Evolutionary conservation across 2,888 invertebrate genomes (phyloP), one percentile per base, ranked within the genome.

Genomic region (Liopterus haemorrhoidalis): DNA sequence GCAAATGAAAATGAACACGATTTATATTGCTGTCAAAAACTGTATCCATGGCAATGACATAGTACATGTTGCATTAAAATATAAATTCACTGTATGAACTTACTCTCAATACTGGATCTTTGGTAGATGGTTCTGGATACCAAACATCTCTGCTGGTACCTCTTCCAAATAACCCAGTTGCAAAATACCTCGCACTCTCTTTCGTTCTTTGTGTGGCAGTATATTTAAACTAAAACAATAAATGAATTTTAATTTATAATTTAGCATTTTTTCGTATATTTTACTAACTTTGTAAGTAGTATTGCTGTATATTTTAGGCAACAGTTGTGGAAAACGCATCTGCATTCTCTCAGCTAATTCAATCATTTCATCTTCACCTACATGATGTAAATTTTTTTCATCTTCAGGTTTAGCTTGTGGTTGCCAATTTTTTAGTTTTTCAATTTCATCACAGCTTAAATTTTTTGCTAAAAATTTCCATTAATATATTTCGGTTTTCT

Each of bases 161-260:
- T 49, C 75, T 72, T 9, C 83, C 84, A 68, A 90, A 89, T 30
- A 90, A 65, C 1, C 89, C 89, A 38, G 78, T 71, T 0, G 81
- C 75, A 69, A 89, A 90, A 61, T 78, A 74, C 56, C 74, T 73
- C 0, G 87, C 87, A 65, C 90, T 90, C 57, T 78, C 76, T 41
- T 78, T 72, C 0, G 89, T 78, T 53, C 90, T 74, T 60, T 88
- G 82, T 1, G 85, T 85, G 2, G 79, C 77, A 12, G 90, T 90
- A 54, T 78, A 83, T 57, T 80, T 81, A 59, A 90, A 85, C 81
- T 86, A 70, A 50, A 73, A 71, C 37, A 47, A 48, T 16, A 42
- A 48, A 39, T 46, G 37, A 49, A 47, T 35, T 19, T 25, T 46
- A 14, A 32, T 31, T 46, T 35, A 41, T 27, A 6, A 22, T 22